Evolutionary conservation across 2,888 invertebrate genomes (phyloP).

Genomic region (Monopis laevigella): DNA sequence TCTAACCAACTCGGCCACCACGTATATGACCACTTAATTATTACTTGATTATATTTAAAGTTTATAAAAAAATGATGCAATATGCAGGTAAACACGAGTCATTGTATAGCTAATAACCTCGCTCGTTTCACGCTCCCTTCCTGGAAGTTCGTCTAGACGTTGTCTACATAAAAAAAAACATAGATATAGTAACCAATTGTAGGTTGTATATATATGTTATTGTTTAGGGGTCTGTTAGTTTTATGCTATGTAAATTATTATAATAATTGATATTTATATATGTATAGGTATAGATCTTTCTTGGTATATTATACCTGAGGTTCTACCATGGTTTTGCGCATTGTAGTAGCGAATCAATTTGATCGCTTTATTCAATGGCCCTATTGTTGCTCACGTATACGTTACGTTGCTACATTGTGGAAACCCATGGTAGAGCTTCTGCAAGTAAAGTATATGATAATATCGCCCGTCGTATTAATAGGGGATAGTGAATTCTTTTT

Average conservation of each 20-base stretch:
- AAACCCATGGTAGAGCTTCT: too few species aligned
- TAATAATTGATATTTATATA: not conserved
- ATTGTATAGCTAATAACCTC: not conserved
- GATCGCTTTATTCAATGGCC: too few species aligned
- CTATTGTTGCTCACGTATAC: too few species aligned
- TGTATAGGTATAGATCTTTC: not conserved
- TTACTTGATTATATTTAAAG: not conserved
- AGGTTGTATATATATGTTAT: too few species aligned
- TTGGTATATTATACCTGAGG: not conserved
- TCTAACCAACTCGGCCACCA: too few species aligned
- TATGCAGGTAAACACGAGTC: slow-evolving; percentile 4
- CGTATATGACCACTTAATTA: too few species aligned
- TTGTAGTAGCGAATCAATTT: too few species aligned
- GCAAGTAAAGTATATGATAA: too few species aligned
- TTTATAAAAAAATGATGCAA: slow-evolving; percentile 5
- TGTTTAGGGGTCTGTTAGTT: not conserved
- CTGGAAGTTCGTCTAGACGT: slow-evolving; percentile 26
- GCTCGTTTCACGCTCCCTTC: slow-evolving; percentile 18
- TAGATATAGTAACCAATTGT: not conserved
- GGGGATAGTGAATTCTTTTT: too few species aligned
- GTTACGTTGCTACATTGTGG: too few species aligned
- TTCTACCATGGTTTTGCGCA: too few species aligned
- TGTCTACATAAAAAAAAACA: slow-evolving; percentile 5
- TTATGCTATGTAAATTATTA: not conserved
- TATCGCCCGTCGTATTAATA: too few species aligned